Evolutionary conservation across 2,113 vertebrate genomes (phyloP), one percentile per base, ranked within the genome.

Genomic region (Mixornis gularis): DNA sequence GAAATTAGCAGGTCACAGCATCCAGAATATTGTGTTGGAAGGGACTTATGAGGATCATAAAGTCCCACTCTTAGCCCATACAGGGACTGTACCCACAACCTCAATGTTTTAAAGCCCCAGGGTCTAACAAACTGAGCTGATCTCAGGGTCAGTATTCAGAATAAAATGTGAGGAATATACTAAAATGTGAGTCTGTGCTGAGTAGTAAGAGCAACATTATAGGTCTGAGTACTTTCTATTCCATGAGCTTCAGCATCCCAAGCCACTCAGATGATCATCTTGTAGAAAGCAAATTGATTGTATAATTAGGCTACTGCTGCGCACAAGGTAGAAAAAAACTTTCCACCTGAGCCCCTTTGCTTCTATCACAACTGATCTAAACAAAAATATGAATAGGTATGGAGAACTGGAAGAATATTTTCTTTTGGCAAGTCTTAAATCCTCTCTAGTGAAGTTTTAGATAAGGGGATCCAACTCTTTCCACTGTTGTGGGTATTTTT

Each of bases 71-170:
- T 41, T 49, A 34, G 15, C 49, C 29, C 41, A 8, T 40, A 19
- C 1, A 0, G 49, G 24, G 7, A 5, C 25, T 38, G 21, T 32
- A 53, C 4, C 3, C 4, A 38, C 40, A 44, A 17, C 17, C 25
- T 32, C 17, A 18, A 19, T 62, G 8, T 32, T 32, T 53, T 56
- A 25, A 25, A 48, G 51, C 34, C 41, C 29, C 13, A 20, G 10
- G 4, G 4, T 73, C 29, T 56, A n/a, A 29, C 15, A n/a, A 56
- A 7, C 12, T 19, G 24, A 56, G 12, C 25, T 48, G 19, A 40
- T 56, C 29, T 73, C 29, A 56, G 19, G 22, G 20, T 34, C 8
- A 22, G 2, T 48, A 38, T 81, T 70, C 24, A 74, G 46, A 43
- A n/a, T 70, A 30, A 78, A 65, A 8, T 26, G 10, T 48, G 60